Conservation (phyloP, 1,140 invertebrate species). For the Drosophila lacertosa region DNA sequence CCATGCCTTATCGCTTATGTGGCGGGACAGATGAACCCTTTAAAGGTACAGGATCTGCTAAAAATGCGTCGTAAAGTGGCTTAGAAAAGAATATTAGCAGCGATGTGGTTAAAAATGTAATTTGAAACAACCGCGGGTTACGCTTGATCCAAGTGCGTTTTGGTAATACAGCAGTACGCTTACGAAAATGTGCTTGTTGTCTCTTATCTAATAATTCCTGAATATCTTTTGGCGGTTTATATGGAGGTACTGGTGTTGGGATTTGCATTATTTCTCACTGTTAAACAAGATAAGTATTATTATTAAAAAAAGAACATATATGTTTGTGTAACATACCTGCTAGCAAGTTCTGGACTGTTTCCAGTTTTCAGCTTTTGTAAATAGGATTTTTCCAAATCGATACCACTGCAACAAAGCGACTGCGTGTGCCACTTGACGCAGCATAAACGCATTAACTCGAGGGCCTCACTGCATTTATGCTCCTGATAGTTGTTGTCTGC, state of each 20-base stretch:
- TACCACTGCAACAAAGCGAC: constrained; percentile 88
- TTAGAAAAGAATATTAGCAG: constrained; percentile 87
- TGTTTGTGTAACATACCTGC: background rate
- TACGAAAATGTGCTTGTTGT: constrained; percentile 63
- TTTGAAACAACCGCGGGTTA: constrained; percentile 85
- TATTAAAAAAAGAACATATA: background rate
- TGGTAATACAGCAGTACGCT: constrained; percentile 67
- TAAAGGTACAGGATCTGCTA: constrained; percentile 69
- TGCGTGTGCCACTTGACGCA: constrained; percentile 86
- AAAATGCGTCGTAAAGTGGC: constrained; percentile 89
- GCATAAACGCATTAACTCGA: constrained; percentile 88
- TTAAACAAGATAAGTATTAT: background rate
- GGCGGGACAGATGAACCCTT: constrained; percentile 79
- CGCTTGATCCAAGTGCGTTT: constrained; percentile 84
- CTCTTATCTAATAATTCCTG: constrained; percentile 62
- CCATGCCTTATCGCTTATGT: constrained; percentile 86
- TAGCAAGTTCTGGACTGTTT: background rate
- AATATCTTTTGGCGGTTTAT: constrained; percentile 72
- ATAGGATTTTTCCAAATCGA: constrained; percentile 85
- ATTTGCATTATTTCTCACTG: constrained; percentile 72
- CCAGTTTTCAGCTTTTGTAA: constrained; percentile 26
- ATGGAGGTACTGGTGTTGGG: constrained; percentile 50
- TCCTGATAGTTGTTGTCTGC: constrained; percentile 89
- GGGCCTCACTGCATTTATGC: constrained; percentile 85
- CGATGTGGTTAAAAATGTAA: constrained; percentile 83